These are phyloP conservation scores for Hippocampus mohnikei DNA, from an alignment of 2,113 vertebrate species.

Conservation along the genomic window DNA sequence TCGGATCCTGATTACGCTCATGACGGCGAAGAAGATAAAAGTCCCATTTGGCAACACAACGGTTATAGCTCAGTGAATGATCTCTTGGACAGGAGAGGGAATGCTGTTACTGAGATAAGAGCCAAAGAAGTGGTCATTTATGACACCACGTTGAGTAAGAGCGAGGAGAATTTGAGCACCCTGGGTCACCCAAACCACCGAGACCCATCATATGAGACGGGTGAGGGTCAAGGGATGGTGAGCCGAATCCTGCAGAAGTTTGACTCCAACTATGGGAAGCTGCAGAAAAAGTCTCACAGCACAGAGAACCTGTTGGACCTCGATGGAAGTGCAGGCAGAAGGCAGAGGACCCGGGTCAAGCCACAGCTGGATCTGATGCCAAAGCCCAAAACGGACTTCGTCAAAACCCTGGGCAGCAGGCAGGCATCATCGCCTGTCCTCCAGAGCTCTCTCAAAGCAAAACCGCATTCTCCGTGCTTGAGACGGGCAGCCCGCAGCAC, in stretches of 20 bases:
- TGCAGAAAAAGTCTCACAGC: constrained; percentile 76
- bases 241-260: constrained; percentile 89
- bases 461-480: constrained; percentile 70
- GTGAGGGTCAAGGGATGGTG: constrained; percentile 77
- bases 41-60: constrained; percentile 63
- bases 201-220: constrained; percentile 28
- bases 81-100: constrained; percentile 76
- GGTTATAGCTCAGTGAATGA: constrained; percentile 75
- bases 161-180: constrained; percentile 77
- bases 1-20: constrained; percentile 79
- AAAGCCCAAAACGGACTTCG: constrained; percentile 51
- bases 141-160: constrained; percentile 73
- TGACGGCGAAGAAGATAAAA: constrained; percentile 41
- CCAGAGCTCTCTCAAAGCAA: constrained; percentile 80
- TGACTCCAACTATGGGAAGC: constrained; percentile 77
- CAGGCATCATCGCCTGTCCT: constrained; percentile 68
- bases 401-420: constrained; percentile 35
- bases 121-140: constrained; percentile 86
- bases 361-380: constrained; percentile 69
- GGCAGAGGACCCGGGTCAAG: constrained; percentile 59
- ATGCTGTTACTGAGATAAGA: constrained; percentile 79
- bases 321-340: constrained; percentile 58
- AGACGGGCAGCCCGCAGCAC: constrained; percentile 32
- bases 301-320: constrained; percentile 78
- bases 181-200: constrained; percentile 61